Conservation (phyloP, 2,113 vertebrate genomes). For the Rattus norvegicus region DNA sequence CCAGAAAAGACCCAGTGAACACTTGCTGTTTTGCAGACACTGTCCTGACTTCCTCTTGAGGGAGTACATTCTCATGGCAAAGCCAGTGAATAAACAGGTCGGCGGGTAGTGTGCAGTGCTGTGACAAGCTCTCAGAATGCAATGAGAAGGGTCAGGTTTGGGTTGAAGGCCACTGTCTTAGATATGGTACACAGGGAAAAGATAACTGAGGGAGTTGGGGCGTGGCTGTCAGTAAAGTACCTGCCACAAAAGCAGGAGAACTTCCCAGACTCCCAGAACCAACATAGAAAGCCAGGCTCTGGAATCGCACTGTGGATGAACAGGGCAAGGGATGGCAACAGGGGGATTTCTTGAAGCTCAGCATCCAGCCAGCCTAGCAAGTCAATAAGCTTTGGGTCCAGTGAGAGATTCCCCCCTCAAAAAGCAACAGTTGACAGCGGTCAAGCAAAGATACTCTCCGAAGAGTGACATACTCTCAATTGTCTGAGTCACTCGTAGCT, state of each 20-base stretch:
- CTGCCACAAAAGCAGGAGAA: background rate
- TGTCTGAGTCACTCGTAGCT: background rate
- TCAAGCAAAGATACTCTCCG: background rate
- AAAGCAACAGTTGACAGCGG: background rate
- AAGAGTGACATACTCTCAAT: background rate
- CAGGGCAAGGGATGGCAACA: no score
- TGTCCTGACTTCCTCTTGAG: background rate
- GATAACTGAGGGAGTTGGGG: accelerated
- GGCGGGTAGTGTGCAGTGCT: background rate
- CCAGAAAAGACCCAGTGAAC: background rate
- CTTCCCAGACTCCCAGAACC: background rate
- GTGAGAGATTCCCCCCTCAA: background rate
- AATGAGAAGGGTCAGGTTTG: background rate
- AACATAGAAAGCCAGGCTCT: no score
- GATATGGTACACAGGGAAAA: background rate
- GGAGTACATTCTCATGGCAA: background rate
- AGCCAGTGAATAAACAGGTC: background rate
- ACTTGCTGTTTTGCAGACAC: background rate
- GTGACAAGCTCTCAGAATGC: background rate
- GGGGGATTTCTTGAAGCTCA: background rate
- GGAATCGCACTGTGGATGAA: background rate
- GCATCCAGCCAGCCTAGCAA: background rate
- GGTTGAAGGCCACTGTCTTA: background rate
- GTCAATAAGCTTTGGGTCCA: no score
- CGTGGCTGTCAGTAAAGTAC: background rate